Evolutionary conservation across 2,113 vertebrate species (phyloP).

Genomic region (Nerophis ophidion): DNA sequence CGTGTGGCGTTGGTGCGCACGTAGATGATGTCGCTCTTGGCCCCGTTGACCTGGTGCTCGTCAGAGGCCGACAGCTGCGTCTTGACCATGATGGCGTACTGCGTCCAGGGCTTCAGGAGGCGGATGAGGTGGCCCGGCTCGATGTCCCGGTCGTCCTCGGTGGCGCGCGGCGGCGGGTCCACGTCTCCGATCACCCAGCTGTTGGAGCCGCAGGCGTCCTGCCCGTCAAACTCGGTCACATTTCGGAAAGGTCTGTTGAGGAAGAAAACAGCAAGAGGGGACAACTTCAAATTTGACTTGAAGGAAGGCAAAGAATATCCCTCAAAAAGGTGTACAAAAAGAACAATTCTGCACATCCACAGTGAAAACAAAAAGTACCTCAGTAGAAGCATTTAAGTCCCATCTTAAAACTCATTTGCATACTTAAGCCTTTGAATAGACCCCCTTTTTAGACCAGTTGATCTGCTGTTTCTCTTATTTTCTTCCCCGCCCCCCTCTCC

Average conservation of each 20-base stretch:
- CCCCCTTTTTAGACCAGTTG: too few relatives aligned
- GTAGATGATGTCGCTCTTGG: slow-evolving; percentile 95
- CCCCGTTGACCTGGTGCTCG: slow-evolving; percentile 84
- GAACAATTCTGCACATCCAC: too few relatives aligned
- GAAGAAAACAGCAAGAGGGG: background rate
- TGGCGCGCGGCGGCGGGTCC: slow-evolving; percentile 78
- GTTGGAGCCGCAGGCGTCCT: slow-evolving; percentile 94
- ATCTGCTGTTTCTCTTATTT: too few relatives aligned
- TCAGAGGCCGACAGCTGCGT: slow-evolving; percentile 91
- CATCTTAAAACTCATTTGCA: too few relatives aligned
- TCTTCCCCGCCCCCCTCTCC: too few relatives aligned
- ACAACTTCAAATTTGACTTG: background rate
- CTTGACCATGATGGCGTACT: slow-evolving; percentile 96
- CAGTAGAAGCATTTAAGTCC: too few relatives aligned
- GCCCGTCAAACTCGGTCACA: slow-evolving; percentile 94
- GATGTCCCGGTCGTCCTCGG: slow-evolving; percentile 70
- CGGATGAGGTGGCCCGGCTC: slow-evolving; percentile 84
- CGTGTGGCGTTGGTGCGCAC: slow-evolving; percentile 88
- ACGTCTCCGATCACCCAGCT: slow-evolving; percentile 96
- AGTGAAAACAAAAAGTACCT: too few relatives aligned
- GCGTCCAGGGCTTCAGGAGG: slow-evolving; percentile 93
- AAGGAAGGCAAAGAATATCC: background rate
- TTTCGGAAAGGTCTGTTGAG: slow-evolving; percentile 82
- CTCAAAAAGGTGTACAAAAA: background rate
- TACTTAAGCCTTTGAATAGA: too few relatives aligned